phyloP scores from a whole-genome alignment of 2,888 invertebrate genomes.

The Drosophila imparisetae region DNA sequence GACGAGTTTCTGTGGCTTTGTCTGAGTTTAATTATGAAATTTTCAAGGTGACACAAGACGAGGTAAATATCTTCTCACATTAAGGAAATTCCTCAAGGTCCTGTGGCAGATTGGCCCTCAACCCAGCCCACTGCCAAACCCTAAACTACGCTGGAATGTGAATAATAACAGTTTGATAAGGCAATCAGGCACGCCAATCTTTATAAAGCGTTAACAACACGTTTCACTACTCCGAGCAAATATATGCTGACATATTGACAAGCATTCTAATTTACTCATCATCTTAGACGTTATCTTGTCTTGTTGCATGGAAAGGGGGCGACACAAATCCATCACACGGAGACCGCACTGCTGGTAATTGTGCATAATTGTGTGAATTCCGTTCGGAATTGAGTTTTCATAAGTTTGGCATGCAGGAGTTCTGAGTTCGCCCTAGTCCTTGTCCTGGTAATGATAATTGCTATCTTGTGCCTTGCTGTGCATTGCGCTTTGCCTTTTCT shows the following conservation, averaged over 20 bases:
- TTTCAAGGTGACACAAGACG: constrained; percentile 68
- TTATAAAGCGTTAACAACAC: constrained; percentile 5
- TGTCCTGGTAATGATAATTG: constrained; percentile 49
- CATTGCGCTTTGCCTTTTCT: constrained; percentile 19
- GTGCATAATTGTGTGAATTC: constrained; percentile 15
- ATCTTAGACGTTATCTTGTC: constrained; percentile 2
- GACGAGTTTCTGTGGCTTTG: constrained; percentile 20
- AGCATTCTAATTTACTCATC: constrained; percentile 1
- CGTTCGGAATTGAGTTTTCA: constrained; percentile 18
- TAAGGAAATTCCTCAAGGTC: constrained; percentile 29
- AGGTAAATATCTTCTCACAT: constrained; percentile 15
- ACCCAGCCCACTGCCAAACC: background rate
- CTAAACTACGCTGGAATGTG: constrained; percentile 27
- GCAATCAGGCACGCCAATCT: constrained; percentile 35
- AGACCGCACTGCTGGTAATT: constrained; percentile 25
- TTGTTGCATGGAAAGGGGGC: background rate
- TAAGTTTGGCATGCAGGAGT: background rate
- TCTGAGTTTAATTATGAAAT: constrained; percentile 74
- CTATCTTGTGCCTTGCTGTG: constrained; percentile 17
- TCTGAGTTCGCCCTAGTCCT: background rate
- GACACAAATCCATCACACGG: constrained; percentile 23
- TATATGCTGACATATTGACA: constrained; percentile 9
- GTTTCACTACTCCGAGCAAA: background rate
- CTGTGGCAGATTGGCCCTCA: constrained; percentile 57
- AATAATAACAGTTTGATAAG: constrained; percentile 19